Base-by-base conservation (phyloP, 1,140 invertebrate species). In the Polypedilum pembai region DNA sequence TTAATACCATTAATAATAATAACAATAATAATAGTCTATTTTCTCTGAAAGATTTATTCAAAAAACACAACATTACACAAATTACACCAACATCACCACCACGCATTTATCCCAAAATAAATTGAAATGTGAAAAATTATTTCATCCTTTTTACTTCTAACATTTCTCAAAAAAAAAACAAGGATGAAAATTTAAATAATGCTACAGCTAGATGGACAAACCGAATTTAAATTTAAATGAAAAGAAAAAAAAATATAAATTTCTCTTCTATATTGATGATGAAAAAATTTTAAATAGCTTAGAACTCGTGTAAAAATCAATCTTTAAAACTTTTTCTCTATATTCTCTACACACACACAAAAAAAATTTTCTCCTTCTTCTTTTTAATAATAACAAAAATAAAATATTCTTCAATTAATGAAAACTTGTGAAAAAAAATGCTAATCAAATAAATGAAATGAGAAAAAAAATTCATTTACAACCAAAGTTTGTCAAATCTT, bases 141-240 rank as follows among this genome's bases (percentile, higher is more conserved):
- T n/a, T 33, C 24, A 33, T 33, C 24, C 24, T 33, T 33, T 33
- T 33, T 33, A 33, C 24, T 33, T 33, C 24, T 33, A 33, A 33
- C 24, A 33, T 12, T 56, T 56, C 12, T n/a, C 4, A 0, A 56
- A 56, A 12, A 15, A 15, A 56, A 56, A 15, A 12, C 15, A 56
- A 12, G n/a, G n/a, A 56, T n/a, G n/a, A 56, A 56, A 56, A 56
- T 10, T 56, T 12, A 56, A 56, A 56, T 56, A 56, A 15, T 56
- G 45, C 45, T 56, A 56, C 45, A 56, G 45, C 45, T 56, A 56
- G 45, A 56, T 56, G 45, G 45, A 12, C 45, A 56, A 56, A 56
- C 45, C 45, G 45, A 56, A 56, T 56, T 56, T 56, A 56, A 56
- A 56, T 56, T 56, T 56, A n/a, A 56, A 56, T 56, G 12, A 56